Evolutionary conservation across 2,888 invertebrate genomes (phyloP), one percentile per base, ranked within the genome.

Genomic region (Tridacna crocea): DNA sequence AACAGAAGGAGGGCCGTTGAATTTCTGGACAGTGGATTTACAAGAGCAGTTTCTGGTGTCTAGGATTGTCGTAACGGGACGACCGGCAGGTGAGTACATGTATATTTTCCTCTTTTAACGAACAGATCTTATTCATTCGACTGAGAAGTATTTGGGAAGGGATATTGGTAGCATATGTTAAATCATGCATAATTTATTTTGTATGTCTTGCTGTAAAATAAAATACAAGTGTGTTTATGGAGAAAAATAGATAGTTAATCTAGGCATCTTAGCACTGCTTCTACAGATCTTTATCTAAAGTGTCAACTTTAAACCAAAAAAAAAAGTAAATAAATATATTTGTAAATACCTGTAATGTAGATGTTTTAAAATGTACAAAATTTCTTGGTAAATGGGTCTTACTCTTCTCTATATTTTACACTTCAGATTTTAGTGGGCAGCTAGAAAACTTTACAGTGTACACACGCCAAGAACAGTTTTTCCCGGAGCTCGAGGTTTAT

Each of bases 21-120:
- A 82, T 51, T 82, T 79, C 58, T 82, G 82, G 82, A 75, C 76
- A 19, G 73, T 82, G 17, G 78, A 66, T 66, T 66, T 66, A 66
- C 46, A 66, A 46, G 46, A 66, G n/a, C 66, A 66, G 46, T 66
- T 6, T 27, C 22, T 65, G 11, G 27, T 79, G 17, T 68, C 48
- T 72, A 82, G 66, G 24, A 74, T 83, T 55, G 51, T 68, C 19
- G 47, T 83, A 6, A 74, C 47, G 19, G 83, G 79, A 60, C 48
- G 83, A 19, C 55, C 73, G 72, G 77, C 66, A 46, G 66, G 66
- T 66, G 36, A 17, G 66, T 24, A 26, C 17, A 27, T 65, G 2
- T 19, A 17, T 24, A 27, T 65, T 26, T 65, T 22, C 17, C 1
- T n/a, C 17, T 55, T 19, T 17, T 1, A 19, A 55, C 10, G 10